Conservation (phyloP, 1,140 invertebrate genomes). For the Drosophila tani region DNA sequence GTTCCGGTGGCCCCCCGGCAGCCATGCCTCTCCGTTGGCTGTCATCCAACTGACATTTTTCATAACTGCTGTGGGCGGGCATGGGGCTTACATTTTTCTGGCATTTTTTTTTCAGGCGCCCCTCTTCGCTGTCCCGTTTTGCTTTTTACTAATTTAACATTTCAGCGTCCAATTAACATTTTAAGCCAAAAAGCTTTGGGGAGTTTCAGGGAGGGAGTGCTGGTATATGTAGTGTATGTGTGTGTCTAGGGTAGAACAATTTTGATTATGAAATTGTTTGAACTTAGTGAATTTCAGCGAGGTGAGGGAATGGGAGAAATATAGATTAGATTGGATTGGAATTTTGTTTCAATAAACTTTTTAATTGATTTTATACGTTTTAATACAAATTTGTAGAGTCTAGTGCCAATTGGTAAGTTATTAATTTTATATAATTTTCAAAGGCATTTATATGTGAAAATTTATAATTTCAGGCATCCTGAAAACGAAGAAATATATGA, state of each 20-base stretch:
- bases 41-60: conserved; percentile 66
- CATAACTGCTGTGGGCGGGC: conserved; percentile 20
- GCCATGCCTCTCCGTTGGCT: conserved; percentile 23
- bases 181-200: conserved; percentile 62
- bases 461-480: background rate
- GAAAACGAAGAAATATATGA: too few relatives aligned
- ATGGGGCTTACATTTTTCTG: conserved; percentile 38
- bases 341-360: conserved; percentile 8
- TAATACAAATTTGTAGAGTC: too few relatives aligned
- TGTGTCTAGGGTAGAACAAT: conserved; percentile 43
- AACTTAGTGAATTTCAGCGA: conserved; percentile 5
- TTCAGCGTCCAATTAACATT: conserved; percentile 79
- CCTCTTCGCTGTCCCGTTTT: conserved; percentile 21
- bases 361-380: background rate
- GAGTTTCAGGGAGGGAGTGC: conserved; percentile 11
- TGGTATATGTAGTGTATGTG: background rate
- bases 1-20: background rate
- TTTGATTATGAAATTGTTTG: conserved; percentile 67
- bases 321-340: conserved; percentile 21
- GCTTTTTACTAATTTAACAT: conserved; percentile 69
- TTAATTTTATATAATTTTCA: background rate
- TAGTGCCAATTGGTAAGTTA: too few relatives aligned
- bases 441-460: too few relatives aligned
- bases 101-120: conserved; percentile 26
- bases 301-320: background rate